phyloP scores from a whole-genome alignment of 2,888 invertebrate species.

The Cheilosia grossa region DNA sequence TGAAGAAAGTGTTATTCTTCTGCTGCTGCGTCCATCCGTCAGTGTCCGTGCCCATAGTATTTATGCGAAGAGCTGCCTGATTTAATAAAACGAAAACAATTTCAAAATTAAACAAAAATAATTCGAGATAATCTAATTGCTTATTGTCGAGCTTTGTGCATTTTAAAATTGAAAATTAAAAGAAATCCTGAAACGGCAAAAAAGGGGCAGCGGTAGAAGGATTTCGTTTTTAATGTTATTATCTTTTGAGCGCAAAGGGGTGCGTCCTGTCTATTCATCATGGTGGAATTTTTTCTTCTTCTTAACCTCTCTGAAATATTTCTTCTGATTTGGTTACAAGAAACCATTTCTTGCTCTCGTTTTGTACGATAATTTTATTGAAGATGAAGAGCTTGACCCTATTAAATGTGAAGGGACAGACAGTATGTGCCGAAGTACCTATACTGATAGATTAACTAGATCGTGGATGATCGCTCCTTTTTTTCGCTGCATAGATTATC shows the following conservation, averaged over 20 bases:
- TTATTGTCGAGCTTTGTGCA: slow-evolving; percentile 70
- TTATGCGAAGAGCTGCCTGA: slow-evolving; percentile 38
- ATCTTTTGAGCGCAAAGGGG: slow-evolving; percentile 14
- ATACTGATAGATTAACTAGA: too few species aligned
- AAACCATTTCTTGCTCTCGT: too few species aligned
- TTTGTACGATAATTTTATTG: too few species aligned
- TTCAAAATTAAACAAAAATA: slow-evolving; percentile 74
- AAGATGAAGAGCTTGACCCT: too few species aligned
- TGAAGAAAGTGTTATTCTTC: slow-evolving; percentile 69
- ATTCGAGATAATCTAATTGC: slow-evolving; percentile 74
- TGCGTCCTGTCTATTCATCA: background rate
- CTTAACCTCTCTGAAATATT: slow-evolving; percentile 4
- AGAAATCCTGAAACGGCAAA: background rate
- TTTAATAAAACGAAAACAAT: slow-evolving; percentile 75
- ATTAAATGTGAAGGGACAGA: too few species aligned
- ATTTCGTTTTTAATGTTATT: slow-evolving; percentile 42
- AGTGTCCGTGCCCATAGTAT: background rate
- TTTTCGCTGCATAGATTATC: too few species aligned
- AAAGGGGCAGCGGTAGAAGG: slow-evolving; percentile 20
- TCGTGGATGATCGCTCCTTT: too few species aligned
- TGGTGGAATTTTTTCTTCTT: slow-evolving; percentile 18
- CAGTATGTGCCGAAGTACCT: too few species aligned
- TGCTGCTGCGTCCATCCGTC: slow-evolving; percentile 45
- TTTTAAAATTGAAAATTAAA: slow-evolving; percentile 60
- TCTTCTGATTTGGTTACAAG: slow-evolving; percentile 3